phyloP scores from a whole-genome alignment of 2,888 invertebrate genomes.

The Megalurothrips usitatus region DNA sequence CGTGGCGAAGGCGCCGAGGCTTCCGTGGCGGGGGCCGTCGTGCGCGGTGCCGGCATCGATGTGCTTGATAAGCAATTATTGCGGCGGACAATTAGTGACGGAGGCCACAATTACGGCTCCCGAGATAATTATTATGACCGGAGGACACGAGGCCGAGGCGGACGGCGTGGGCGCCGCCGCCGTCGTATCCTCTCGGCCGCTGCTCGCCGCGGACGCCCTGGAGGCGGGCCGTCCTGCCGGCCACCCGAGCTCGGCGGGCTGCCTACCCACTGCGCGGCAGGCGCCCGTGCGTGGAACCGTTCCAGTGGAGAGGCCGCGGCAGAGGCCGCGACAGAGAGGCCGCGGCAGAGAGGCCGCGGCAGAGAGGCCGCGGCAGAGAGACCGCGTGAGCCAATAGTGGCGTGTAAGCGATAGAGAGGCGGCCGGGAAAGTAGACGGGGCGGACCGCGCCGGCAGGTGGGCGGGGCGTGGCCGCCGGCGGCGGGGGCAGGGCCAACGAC shows the following conservation, averaged over 20 bases:
- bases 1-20: background rate
- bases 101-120: background rate
- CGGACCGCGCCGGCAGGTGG: background rate
- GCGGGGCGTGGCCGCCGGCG: background rate
- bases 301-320: too few species aligned
- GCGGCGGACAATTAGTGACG: conserved; percentile 5
- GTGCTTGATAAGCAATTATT: conserved; percentile 23
- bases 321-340: too few species aligned
- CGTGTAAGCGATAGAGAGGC: too few species aligned
- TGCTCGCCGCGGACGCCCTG: background rate
- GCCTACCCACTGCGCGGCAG: too few species aligned
- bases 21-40: background rate
- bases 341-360: background rate
- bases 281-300: too few species aligned
- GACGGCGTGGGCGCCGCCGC: background rate
- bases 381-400: too few species aligned
- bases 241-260: too few species aligned
- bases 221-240: background rate
- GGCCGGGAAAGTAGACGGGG: too few species aligned
- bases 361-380: background rate
- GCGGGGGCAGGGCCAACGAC: background rate
- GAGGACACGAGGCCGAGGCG: background rate
- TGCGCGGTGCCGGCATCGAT: background rate
- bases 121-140: background rate
- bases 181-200: background rate